Percentiles rank a stretch among this genome's conserved stretches.
These are phyloP conservation scores for Poeciliopsis occidentalis DNA, from an alignment of 2,113 vertebrate species.

Conservation along the genomic window DNA sequence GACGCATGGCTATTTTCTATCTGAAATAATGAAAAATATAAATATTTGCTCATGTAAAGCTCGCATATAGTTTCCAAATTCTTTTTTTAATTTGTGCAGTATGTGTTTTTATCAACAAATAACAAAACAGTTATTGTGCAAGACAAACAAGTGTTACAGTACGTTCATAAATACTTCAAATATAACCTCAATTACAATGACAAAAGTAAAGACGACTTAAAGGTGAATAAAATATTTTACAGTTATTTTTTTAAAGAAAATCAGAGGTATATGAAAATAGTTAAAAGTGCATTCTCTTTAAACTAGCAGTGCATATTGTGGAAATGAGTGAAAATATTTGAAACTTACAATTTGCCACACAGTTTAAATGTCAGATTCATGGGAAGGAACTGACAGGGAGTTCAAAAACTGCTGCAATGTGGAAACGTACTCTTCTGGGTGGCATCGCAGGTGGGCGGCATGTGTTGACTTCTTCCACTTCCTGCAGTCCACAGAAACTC, in stretches of 20 bases:
- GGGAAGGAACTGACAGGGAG: slow-evolving; percentile 18
- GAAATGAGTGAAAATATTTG: neutral
- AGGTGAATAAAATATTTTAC: neutral
- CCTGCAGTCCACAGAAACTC: slow-evolving; percentile 44
- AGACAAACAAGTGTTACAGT: neutral
- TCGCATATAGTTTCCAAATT: neutral
- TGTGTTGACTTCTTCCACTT: slow-evolving; percentile 69
- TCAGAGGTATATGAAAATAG: neutral
- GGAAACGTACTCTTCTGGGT: slow-evolving; percentile 57
- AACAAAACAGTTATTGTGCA: slow-evolving; percentile 1
- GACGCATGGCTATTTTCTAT: neutral
- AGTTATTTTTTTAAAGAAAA: neutral
- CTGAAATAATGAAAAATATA: neutral
- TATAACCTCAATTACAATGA: neutral
- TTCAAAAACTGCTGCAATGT: slow-evolving; percentile 57
- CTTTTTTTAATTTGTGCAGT: slow-evolving; percentile 25
- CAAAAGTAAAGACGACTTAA: neutral
- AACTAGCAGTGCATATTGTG: neutral
- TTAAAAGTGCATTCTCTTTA: neutral
- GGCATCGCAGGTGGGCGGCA: slow-evolving; percentile 57
- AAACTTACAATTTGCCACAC: neutral
- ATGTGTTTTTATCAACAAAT: slow-evolving; percentile 1
- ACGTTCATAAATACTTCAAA: slow-evolving; percentile 3
- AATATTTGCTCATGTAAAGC: neutral
- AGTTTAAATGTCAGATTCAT: neutral